These are phyloP conservation scores for Eristalis tenax DNA, from an alignment of 2,888 invertebrate species.

Conservation along the genomic window DNA sequence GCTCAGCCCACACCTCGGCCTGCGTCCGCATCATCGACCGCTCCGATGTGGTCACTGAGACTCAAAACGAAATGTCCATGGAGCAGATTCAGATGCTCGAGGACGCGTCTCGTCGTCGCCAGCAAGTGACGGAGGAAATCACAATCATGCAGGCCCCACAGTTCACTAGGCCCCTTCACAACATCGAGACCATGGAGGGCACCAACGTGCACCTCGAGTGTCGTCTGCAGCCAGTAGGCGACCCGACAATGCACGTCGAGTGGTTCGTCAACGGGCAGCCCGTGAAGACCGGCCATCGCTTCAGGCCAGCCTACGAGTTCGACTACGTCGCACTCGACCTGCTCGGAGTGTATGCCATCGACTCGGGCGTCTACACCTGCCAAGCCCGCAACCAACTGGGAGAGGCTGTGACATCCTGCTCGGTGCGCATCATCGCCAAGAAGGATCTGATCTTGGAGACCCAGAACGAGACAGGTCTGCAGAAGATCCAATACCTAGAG, in stretches of 20 bases:
- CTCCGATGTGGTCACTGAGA: constrained; percentile 92
- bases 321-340: constrained; percentile 98
- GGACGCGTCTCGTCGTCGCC: constrained; percentile 87
- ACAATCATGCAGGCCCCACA: constrained; percentile 92
- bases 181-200: constrained; percentile 94
- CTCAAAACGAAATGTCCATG: constrained; percentile 94
- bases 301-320: constrained; percentile 97
- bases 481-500: constrained; percentile 95
- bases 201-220: constrained; percentile 96
- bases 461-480: constrained; percentile 94
- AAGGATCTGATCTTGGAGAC: constrained; percentile 93
- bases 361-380: constrained; percentile 97
- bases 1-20: constrained; percentile 94
- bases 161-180: constrained; percentile 92
- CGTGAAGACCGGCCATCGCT: constrained; percentile 95
- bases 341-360: constrained; percentile 97
- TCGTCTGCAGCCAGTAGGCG: constrained; percentile 93
- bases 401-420: constrained; percentile 95
- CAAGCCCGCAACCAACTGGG: constrained; percentile 97
- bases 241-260: constrained; percentile 94
- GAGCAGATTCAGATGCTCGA: constrained; percentile 96
- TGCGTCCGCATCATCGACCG: constrained; percentile 92
- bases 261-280: constrained; percentile 98
- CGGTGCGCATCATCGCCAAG: constrained; percentile 93
- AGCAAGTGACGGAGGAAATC: constrained; percentile 89